Conservation (phyloP, 2,797 vertebrate species). For the Smutsia gigantea region DNA sequence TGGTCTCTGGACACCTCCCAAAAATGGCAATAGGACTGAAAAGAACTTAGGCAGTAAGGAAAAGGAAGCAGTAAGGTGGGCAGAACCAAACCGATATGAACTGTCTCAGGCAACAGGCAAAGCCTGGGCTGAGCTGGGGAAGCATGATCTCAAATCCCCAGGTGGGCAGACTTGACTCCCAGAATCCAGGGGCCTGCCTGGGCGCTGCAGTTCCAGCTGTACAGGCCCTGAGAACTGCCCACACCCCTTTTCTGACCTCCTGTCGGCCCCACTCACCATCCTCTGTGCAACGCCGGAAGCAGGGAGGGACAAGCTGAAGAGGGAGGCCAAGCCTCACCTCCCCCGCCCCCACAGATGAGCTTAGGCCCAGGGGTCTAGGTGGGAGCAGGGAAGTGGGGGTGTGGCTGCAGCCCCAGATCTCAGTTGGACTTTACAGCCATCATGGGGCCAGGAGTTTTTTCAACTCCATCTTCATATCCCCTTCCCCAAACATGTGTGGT, state of each 20-base stretch:
- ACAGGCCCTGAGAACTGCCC: conserved; percentile 82
- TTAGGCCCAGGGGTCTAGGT: conserved; percentile 79
- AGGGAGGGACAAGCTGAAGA: conserved; percentile 81
- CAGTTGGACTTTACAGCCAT: conserved; percentile 76
- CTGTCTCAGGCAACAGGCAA: conserved; percentile 25
- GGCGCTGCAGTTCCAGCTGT: conserved; percentile 84
- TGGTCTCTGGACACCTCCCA: conserved; percentile 58
- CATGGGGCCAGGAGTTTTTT: conserved; percentile 70
- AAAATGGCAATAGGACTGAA: conserved; percentile 50
- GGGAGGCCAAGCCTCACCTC: conserved; percentile 82
- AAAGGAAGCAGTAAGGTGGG: conserved; percentile 54
- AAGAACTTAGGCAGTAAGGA: background rate
- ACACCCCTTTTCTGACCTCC: conserved; percentile 87
- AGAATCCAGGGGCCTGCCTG: conserved; percentile 45
- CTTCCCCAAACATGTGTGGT: conserved; percentile 87
- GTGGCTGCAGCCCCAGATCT: conserved; percentile 66
- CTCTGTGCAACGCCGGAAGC: conserved; percentile 84
- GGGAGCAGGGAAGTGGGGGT: conserved; percentile 78
- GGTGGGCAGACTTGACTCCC: conserved; percentile 34
- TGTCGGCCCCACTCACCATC: conserved; percentile 81
- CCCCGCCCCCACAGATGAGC: conserved; percentile 71
- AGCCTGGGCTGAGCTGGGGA: background rate
- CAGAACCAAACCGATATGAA: background rate
- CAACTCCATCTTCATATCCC: conserved; percentile 82
- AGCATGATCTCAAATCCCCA: background rate